Conservation (phyloP, 92 coral and sea anemone species). For the Phymanthus crucifer region DNA sequence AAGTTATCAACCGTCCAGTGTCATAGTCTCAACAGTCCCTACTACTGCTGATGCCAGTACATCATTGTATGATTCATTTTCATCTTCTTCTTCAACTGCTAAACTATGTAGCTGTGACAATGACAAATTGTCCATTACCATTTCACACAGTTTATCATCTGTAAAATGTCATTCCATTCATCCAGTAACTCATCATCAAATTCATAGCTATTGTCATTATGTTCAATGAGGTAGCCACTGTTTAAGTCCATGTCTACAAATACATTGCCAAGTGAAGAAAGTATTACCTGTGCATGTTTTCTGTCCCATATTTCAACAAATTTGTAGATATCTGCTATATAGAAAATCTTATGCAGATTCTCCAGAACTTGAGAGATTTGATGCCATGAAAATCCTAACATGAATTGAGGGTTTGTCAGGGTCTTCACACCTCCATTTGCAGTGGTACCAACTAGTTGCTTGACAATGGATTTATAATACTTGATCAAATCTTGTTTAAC, state of each 20-base stretch:
- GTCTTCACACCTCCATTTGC: constrained; percentile 55
- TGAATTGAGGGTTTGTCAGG: constrained; percentile 47
- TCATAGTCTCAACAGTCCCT: background rate
- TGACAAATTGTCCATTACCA: constrained; percentile 24
- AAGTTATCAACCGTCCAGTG: no score
- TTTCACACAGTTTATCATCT: constrained; percentile 32
- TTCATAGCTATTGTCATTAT: background rate
- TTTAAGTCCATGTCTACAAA: constrained; percentile 34
- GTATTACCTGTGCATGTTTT: constrained; percentile 51
- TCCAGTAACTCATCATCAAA: constrained; percentile 31
- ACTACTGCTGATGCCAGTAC: background rate
- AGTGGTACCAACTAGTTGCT: constrained; percentile 39
- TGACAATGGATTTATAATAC: constrained; percentile 55
- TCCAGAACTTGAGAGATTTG: constrained; percentile 58
- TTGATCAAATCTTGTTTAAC: constrained; percentile 34
- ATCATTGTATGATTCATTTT: background rate
- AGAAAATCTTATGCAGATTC: constrained; percentile 35
- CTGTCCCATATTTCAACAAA: constrained; percentile 62
- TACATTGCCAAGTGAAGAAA: constrained; percentile 21
- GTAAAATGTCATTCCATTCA: constrained; percentile 37
- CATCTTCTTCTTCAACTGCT: background rate
- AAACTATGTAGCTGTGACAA: background rate
- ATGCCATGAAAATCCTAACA: constrained; percentile 60
- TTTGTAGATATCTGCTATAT: constrained; percentile 45
- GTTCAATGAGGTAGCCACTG: background rate